A percentile compares a stretch with the other conserved stretches of the same genome.
Conservation (phyloP, 2,797 vertebrate genomes). For the Rousettus madagascariensis region DNA sequence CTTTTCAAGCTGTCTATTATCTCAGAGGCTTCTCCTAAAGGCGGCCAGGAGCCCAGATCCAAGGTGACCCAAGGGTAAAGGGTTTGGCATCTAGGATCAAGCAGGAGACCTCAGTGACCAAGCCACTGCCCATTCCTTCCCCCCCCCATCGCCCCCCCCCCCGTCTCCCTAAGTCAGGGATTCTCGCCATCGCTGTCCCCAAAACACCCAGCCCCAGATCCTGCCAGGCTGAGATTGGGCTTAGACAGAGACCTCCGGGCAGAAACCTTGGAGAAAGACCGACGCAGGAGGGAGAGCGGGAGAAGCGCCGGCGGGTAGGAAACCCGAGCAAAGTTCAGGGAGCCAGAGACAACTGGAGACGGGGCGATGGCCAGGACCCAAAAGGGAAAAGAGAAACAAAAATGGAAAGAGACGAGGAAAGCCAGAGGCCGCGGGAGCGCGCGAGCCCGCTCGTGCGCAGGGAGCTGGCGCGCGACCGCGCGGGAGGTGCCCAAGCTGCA, state of each 20-base stretch:
- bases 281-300: rapidly evolving
- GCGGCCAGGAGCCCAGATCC: rapidly evolving
- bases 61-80: neutral
- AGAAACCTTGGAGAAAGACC: neutral
- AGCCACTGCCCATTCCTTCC: neutral
- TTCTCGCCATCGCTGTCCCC: neutral
- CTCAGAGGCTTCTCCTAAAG: neutral
- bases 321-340: neutral
- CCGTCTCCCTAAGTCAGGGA: neutral
- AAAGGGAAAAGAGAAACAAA: neutral
- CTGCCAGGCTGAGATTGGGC: neutral
- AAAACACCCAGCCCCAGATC: neutral
- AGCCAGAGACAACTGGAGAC: neutral
- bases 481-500: conserved; percentile 72
- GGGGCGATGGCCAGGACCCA: conserved; percentile 69
- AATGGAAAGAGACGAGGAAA: neutral
- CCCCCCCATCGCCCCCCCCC: neutral
- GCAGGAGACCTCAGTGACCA: neutral
- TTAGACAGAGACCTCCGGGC: neutral
- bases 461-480: conserved; percentile 90
- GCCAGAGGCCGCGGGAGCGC: neutral
- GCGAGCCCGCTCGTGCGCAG: conserved; percentile 81
- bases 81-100: neutral
- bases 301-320: neutral
- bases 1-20: neutral